Evolutionary conservation across 1,140 invertebrate genomes (phyloP), one percentile per base, ranked within the genome.

Genomic region (Panulirus ornatus): DNA sequence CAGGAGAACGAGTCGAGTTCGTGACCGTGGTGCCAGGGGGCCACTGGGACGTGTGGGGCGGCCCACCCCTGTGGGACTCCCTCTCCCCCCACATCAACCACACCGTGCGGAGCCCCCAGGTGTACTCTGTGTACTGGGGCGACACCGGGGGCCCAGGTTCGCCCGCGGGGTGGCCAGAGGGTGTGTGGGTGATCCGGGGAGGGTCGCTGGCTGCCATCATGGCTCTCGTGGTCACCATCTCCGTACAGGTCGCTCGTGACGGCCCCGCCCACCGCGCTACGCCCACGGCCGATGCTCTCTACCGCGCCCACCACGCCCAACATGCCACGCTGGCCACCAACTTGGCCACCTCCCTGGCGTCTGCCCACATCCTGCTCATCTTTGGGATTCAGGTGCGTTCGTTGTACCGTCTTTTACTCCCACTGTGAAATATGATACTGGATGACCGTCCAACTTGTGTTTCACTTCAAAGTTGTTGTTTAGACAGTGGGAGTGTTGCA

Each of bases 61-160:
- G 86, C 44, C 86, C 86, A 0, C n/a, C 76, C 34, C 38, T 88
- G n/a, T 88, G 86, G 86, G 86, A 88, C 54, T 82, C 86, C 1
- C 58, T 88, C 58, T 30, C 85, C 30, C 44, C 76, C 63, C 42
- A 22, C 38, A 42, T 36, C 0, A 88, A 88, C 63, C 34, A 66
- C 38, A 70, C 44, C 22, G 63, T 66, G 27, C n/a, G 36, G 1
- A 47, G n/a, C 16, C 66, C 76, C 22, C 78, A 66, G 19, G 86
- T 88, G 54, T 88, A 88, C 34, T 88, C 85, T n/a, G 85, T 88
- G 22, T 88, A 88, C 40, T 88, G 85, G 86, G 86, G 86, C 1
- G 86, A 88, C 34, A 88, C 86, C 19, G 86, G 86, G 40, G 86
- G 86, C 30, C 86, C 75, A 1, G 86, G 86, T 1, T 88, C 86